phyloP scores from a whole-genome alignment of 2,888 invertebrate species.

The Sicus ferrugineus region DNA sequence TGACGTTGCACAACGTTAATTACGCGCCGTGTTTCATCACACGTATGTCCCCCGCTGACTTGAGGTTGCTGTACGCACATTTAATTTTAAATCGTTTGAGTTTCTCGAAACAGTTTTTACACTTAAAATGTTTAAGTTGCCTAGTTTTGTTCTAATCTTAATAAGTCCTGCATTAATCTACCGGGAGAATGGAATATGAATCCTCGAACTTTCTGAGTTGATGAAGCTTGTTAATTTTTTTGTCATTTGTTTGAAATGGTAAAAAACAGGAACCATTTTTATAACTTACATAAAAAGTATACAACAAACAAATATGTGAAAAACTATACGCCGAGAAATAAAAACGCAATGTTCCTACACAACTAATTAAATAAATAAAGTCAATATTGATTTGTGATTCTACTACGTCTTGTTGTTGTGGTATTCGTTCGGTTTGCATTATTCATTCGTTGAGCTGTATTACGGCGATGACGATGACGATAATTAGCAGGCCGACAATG shows the following conservation, averaged over 20 bases:
- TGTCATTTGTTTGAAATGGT: neutral
- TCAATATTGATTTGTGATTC: neutral
- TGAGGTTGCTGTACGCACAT: too few species aligned
- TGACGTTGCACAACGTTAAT: too few species aligned
- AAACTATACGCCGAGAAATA: neutral
- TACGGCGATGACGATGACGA: slow-evolving; percentile 35
- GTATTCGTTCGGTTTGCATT: neutral
- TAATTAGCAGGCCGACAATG: slow-evolving; percentile 41
- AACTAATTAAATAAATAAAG: neutral
- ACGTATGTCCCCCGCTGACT: too few species aligned
- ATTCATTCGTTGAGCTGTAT: slow-evolving; percentile 26
- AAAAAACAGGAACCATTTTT: too few species aligned
- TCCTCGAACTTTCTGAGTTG: too few species aligned
- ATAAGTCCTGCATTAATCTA: too few species aligned
- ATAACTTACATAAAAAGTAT: neutral
- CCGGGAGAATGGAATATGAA: too few species aligned
- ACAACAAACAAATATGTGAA: neutral
- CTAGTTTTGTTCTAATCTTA: too few species aligned
- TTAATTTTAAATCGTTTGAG: neutral
- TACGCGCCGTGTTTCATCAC: too few species aligned
- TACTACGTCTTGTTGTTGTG: neutral
- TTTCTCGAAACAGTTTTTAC: neutral
- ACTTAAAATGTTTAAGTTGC: neutral
- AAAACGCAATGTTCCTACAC: neutral
- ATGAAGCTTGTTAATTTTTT: neutral